Evolutionary conservation across 2,113 vertebrate species (phyloP).

Genomic region (Casuarius casuarius): DNA sequence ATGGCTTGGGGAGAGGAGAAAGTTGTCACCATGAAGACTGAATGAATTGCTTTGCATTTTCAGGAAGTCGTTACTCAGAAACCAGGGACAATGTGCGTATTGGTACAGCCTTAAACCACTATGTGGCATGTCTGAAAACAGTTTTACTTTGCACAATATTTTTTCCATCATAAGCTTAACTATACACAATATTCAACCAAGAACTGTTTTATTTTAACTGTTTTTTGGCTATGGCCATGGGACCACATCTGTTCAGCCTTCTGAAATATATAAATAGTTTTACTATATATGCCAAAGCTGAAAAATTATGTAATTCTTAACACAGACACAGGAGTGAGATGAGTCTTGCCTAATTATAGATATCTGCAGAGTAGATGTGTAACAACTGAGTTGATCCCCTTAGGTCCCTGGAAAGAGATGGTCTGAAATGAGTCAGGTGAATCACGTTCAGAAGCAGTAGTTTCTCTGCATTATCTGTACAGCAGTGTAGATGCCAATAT

Average conservation of each 20-base stretch:
- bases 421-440: neutral
- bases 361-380: neutral
- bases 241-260: neutral
- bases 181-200: neutral
- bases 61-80: neutral
- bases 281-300: neutral
- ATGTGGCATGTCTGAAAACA: neutral
- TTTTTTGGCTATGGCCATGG: neutral
- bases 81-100: neutral
- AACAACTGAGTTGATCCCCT: neutral
- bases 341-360: neutral
- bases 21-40: neutral
- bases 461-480: neutral
- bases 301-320: neutral
- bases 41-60: neutral
- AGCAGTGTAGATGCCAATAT: neutral
- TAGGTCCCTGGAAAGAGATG: neutral
- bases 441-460: neutral
- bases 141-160: neutral
- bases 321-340: neutral
- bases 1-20: neutral
- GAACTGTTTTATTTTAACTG: neutral
- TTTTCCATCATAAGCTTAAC: neutral
- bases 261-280: neutral
- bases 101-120: neutral